These are phyloP conservation scores for Octopus bimaculoides DNA, from an alignment of 1,140 invertebrate species.

Conservation along the genomic window DNA sequence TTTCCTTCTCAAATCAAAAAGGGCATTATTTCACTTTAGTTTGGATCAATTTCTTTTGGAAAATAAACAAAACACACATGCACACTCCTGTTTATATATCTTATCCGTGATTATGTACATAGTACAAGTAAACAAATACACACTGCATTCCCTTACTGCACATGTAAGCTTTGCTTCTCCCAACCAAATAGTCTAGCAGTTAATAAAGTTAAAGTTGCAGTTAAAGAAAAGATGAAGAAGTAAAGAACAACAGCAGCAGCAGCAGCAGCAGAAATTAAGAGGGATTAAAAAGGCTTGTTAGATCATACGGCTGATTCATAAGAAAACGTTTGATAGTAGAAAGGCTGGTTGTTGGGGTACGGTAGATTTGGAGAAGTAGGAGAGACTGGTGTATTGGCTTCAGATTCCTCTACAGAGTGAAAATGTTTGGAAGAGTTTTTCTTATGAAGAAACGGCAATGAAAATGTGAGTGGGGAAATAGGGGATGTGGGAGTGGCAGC, in stretches of 20 bases:
- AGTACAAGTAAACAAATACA: no score
- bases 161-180: no score
- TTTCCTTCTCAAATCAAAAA: no score
- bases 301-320: slow-evolving; percentile 6
- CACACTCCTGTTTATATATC: no score
- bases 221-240: neutral
- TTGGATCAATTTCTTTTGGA: no score
- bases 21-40: no score
- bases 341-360: neutral
- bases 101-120: no score
- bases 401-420: slow-evolving; percentile 14
- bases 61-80: no score
- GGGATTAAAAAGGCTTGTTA: no score
- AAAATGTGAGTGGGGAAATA: slow-evolving; percentile 13
- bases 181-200: no score
- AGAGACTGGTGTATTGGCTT: slow-evolving; percentile 19
- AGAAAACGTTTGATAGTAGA: neutral
- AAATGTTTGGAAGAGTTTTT: slow-evolving; percentile 16
- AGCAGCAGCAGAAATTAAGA: neutral
- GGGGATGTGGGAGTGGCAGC: slow-evolving; percentile 21
- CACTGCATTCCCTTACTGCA: no score
- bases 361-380: slow-evolving; percentile 27
- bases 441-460: neutral
- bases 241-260: neutral
- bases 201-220: neutral